Percentiles rank a stretch among this genome's conserved stretches.
Evolutionary conservation across 1,140 invertebrate genomes (phyloP).

Genomic region (Campodea augens): DNA sequence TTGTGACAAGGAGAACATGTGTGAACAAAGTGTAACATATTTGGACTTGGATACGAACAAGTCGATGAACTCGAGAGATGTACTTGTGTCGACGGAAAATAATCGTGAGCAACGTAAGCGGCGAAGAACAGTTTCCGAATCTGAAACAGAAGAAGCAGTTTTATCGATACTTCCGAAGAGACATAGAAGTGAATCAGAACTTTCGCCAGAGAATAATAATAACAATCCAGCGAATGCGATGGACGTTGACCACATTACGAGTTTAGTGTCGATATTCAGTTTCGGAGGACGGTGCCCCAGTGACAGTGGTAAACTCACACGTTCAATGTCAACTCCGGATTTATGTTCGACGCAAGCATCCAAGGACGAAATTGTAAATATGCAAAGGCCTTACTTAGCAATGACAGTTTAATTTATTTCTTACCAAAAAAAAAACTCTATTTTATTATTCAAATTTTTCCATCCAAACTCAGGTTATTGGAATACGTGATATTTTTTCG

Average conservation of each 20-base stretch:
- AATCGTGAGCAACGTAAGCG: conserved; percentile 25
- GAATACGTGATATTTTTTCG: no score
- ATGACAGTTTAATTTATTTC: conserved; percentile 25
- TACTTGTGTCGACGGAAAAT: conserved; percentile 12
- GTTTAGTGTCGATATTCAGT: conserved; percentile 33
- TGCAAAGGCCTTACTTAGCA: conserved; percentile 28
- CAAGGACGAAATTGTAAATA: conserved; percentile 22
- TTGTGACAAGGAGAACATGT: conserved; percentile 8
- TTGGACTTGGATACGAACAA: conserved; percentile 25
- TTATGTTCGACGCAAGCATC: conserved; percentile 31
- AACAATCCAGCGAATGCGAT: conserved; percentile 21
- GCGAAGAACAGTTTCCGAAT: conserved; percentile 21
- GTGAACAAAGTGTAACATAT: conserved; percentile 20
- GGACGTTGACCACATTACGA: conserved; percentile 34
- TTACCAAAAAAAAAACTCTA: background rate
- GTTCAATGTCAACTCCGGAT: conserved; percentile 29
- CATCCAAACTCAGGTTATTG: no score
- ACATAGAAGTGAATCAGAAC: no score
- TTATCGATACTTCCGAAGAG: conserved; percentile 29
- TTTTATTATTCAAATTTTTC: no score
- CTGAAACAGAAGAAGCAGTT: conserved; percentile 32
- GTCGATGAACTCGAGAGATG: conserved; percentile 14
- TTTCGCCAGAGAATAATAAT: conserved; percentile 11
- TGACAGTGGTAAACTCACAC: conserved; percentile 20
- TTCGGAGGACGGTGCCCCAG: conserved; percentile 22